phyloP scores from a whole-genome alignment of 2,797 vertebrate genomes.

The Schizopygopsis malacanthus region DNA sequence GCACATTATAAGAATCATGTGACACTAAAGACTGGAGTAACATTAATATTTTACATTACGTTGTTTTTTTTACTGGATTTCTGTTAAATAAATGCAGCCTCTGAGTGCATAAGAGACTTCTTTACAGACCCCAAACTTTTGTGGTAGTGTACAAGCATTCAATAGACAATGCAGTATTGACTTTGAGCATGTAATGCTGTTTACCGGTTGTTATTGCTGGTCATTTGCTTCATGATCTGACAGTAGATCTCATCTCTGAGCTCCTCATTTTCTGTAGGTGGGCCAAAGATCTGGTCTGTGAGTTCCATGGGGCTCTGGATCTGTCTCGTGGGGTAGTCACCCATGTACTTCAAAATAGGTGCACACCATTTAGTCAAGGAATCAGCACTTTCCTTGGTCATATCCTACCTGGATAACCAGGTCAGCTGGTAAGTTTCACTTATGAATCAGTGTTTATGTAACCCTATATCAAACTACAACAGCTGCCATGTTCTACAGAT shows the following conservation, averaged over 20 bases:
- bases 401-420: background rate
- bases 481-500: background rate
- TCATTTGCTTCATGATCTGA: constrained; percentile 98
- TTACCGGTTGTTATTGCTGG: constrained; percentile 89
- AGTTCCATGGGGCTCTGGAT: constrained; percentile 81
- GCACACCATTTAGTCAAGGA: constrained; percentile 78
- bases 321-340: constrained; percentile 94
- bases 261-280: constrained; percentile 80
- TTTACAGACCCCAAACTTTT: background rate
- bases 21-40: background rate
- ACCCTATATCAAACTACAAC: background rate
- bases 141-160: background rate
- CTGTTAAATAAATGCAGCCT: background rate
- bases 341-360: constrained; percentile 98
- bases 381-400: background rate
- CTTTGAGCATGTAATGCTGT: background rate
- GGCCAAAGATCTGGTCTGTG: constrained; percentile 91
- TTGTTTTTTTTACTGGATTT: background rate
- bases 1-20: background rate
- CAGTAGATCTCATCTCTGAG: constrained; percentile 94
- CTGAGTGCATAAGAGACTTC: background rate
- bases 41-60: background rate
- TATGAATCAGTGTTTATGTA: background rate
- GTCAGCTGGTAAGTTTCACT: background rate
- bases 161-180: background rate